Conservation (phyloP, 2,888 invertebrate genomes). For the Argynnis bischoffii region DNA sequence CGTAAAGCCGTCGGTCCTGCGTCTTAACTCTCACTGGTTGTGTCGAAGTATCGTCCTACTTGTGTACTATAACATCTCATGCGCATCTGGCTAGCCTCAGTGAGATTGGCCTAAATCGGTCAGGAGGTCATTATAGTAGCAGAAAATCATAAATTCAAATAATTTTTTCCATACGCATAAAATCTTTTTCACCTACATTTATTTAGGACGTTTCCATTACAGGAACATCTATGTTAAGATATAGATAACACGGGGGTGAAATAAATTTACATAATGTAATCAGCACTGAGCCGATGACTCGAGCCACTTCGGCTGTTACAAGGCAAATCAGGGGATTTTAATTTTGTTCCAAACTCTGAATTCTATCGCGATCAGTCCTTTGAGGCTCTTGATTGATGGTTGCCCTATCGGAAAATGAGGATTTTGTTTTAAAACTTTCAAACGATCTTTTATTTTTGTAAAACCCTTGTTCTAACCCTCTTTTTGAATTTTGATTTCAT, state of each 20-base stretch:
- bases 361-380: constrained; percentile 44
- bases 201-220: constrained; percentile 27
- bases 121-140: no score
- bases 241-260: constrained; percentile 63
- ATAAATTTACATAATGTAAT: constrained; percentile 76
- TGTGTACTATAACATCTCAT: no score
- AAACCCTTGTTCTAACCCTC: background rate
- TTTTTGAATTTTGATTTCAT: background rate
- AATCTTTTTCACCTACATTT: background rate
- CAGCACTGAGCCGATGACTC: constrained; percentile 70
- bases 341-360: constrained; percentile 65
- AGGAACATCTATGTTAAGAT: constrained; percentile 50
- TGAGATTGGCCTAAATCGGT: no score
- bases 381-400: constrained; percentile 45
- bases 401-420: constrained; percentile 43
- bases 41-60: no score
- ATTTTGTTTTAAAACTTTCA: constrained; percentile 22
- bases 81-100: no score
- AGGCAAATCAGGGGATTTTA: constrained; percentile 65
- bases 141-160: no score
- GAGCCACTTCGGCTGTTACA: constrained; percentile 52
- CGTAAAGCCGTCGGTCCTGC: no score
- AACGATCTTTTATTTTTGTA: constrained; percentile 17
- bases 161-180: no score
- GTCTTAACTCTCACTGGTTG: no score